Conservation (phyloP, 2,113 vertebrate species). For the Festucalex cinctus region DNA sequence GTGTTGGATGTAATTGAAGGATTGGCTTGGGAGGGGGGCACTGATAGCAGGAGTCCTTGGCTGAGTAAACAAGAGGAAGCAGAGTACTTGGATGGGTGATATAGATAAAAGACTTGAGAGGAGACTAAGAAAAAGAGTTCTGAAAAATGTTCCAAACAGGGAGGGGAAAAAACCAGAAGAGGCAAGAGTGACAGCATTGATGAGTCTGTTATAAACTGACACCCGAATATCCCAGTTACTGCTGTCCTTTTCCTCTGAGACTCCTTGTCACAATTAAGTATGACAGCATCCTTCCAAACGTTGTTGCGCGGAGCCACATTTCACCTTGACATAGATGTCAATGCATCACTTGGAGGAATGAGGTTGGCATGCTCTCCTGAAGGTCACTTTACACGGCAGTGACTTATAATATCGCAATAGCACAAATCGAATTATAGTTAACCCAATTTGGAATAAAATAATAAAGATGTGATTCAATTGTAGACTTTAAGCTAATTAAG, state of each 20-base stretch:
- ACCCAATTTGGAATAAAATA: neutral
- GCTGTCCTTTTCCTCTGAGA: constrained; percentile 25
- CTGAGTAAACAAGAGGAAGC: constrained; percentile 31
- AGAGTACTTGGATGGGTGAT: constrained; percentile 3
- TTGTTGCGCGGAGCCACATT: constrained; percentile 14
- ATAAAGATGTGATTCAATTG: neutral
- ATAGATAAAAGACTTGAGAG: neutral
- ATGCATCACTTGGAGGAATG: constrained; percentile 23
- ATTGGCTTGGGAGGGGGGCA: constrained; percentile 13
- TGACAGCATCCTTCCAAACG: constrained; percentile 32
- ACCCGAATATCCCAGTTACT: constrained; percentile 33
- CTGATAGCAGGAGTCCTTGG: constrained; percentile 20
- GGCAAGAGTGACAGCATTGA: neutral
- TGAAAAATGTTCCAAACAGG: neutral
- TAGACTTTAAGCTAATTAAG: neutral
- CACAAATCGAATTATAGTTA: neutral
- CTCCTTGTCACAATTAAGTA: constrained; percentile 28
- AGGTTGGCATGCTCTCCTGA: neutral
- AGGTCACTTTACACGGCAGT: neutral
- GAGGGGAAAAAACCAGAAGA: neutral
- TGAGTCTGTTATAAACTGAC: constrained; percentile 20
- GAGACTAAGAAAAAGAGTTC: neutral
- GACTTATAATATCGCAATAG: neutral
- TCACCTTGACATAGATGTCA: constrained; percentile 18
- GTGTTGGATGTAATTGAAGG: constrained; percentile 18